phyloP scores from a whole-genome alignment of 2,113 vertebrate species.

The Ammospiza nelsoni region DNA sequence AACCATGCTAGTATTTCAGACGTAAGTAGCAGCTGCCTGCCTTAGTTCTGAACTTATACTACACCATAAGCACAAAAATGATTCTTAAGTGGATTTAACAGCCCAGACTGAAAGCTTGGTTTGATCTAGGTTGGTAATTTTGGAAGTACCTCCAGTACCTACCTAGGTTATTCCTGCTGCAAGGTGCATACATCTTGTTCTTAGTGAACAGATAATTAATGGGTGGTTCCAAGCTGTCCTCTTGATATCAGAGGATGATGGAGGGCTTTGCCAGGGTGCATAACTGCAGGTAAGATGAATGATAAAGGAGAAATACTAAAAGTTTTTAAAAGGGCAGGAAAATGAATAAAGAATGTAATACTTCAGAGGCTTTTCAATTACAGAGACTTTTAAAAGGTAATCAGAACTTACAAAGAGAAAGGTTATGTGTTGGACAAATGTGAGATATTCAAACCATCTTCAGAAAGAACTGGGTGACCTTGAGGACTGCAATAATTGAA shows the following conservation, averaged over 20 bases:
- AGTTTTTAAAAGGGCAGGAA: slow-evolving; percentile 11
- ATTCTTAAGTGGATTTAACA: not conserved
- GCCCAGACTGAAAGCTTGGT: not conserved
- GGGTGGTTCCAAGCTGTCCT: not conserved
- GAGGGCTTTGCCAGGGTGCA: not conserved
- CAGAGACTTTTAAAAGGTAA: slow-evolving; percentile 30
- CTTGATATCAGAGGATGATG: not conserved
- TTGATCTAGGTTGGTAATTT: not conserved
- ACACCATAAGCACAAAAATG: not conserved
- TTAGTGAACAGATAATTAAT: not conserved
- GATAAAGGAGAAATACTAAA: slow-evolving; percentile 12
- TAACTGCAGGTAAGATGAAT: not conserved
- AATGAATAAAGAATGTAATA: slow-evolving; percentile 16
- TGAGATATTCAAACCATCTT: slow-evolving; percentile 46
- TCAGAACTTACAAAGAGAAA: slow-evolving; percentile 32
- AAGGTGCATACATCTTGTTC: not conserved
- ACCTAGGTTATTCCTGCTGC: not conserved
- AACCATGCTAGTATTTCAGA: not conserved
- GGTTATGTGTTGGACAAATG: slow-evolving; percentile 36
- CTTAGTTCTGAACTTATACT: not conserved
- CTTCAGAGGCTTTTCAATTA: not conserved
- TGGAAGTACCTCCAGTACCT: not conserved
- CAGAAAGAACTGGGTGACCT: slow-evolving; percentile 18
- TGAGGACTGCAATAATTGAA: slow-evolving; percentile 29
- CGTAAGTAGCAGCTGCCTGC: not conserved